These are phyloP conservation scores for Zelleria hepariella DNA, from an alignment of 2,888 invertebrate genomes.

Conservation along the genomic window DNA sequence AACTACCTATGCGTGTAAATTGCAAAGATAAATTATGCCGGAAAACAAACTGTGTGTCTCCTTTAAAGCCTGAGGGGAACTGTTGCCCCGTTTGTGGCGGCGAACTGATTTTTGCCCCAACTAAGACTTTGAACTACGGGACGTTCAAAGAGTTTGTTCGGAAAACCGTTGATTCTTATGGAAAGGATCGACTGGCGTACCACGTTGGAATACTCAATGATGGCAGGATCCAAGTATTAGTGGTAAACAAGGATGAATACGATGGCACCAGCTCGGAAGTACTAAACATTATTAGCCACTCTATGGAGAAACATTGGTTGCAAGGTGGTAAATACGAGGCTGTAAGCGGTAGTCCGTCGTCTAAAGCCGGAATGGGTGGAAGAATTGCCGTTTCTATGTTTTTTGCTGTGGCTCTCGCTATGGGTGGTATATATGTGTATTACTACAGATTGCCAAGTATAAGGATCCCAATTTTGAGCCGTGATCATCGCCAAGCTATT, in stretches of 20 bases:
- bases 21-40: conserved; percentile 46
- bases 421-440: conserved; percentile 41
- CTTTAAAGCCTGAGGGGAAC: conserved; percentile 49
- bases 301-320: conserved; percentile 31
- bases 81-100: conserved; percentile 61
- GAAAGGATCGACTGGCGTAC: conserved; percentile 27
- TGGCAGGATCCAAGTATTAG: conserved; percentile 42
- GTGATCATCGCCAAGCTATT: conserved; percentile 19
- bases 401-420: conserved; percentile 34
- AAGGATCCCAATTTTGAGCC: conserved; percentile 22
- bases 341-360: conserved; percentile 45
- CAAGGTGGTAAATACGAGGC: conserved; percentile 10
- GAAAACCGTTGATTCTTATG: conserved; percentile 28
- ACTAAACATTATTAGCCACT: conserved; percentile 32
- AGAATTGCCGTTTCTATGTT: conserved; percentile 50
- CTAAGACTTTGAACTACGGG: conserved; percentile 36
- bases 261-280: conserved; percentile 42
- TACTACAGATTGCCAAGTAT: conserved; percentile 40
- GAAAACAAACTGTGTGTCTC: conserved; percentile 36
- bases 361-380: conserved; percentile 33
- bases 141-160: conserved; percentile 34
- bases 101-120: conserved; percentile 32
- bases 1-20: conserved; percentile 28
- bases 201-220: conserved; percentile 37
- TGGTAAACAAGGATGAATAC: conserved; percentile 48